A percentile compares a stretch with the other conserved stretches of the same genome.
phyloP scores from a whole-genome alignment of 1,140 invertebrate species.

The Drosophila ananassae region DNA sequence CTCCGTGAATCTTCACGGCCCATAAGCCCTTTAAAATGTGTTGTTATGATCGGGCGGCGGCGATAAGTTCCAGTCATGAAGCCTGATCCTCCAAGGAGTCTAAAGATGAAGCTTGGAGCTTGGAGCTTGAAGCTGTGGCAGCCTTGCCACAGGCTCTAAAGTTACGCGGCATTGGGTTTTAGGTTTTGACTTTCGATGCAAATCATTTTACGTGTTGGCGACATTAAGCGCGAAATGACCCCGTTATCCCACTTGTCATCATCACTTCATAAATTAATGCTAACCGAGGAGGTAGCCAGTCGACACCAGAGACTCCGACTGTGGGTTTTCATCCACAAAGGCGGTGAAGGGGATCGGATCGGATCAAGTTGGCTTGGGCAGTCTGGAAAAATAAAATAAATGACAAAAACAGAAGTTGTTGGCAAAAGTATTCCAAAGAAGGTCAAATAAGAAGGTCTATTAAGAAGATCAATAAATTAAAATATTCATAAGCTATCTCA shows the following conservation, averaged over 20 bases:
- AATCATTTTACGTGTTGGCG: conserved; percentile 83
- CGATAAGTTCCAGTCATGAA: conserved; percentile 61
- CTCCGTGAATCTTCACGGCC: conserved; percentile 1
- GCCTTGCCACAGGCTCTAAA: conserved; percentile 73
- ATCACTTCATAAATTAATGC: conserved; percentile 84
- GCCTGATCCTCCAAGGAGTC: background rate
- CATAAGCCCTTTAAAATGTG: conserved; percentile 83
- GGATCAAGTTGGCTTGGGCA: background rate
- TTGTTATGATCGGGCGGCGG: conserved; percentile 79
- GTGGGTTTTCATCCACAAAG: conserved; percentile 18
- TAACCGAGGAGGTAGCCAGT: conserved; percentile 47
- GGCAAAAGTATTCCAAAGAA: background rate
- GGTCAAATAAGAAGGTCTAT: background rate
- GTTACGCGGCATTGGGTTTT: conserved; percentile 69
- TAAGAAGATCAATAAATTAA: too few relatives aligned
- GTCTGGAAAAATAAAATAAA: background rate
- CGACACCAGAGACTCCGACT: conserved; percentile 20
- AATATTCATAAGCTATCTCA: too few relatives aligned
- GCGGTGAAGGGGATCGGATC: background rate
- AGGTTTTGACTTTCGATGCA: conserved; percentile 66
- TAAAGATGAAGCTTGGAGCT: conserved; percentile 1
- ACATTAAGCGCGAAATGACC: conserved; percentile 83
- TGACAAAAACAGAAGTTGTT: conserved; percentile 40
- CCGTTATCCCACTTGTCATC: conserved; percentile 84
- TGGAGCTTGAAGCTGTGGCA: conserved; percentile 43